Evolutionary conservation across 2,797 vertebrate genomes (phyloP).

Genomic region (Pelodytes ibericus): DNA sequence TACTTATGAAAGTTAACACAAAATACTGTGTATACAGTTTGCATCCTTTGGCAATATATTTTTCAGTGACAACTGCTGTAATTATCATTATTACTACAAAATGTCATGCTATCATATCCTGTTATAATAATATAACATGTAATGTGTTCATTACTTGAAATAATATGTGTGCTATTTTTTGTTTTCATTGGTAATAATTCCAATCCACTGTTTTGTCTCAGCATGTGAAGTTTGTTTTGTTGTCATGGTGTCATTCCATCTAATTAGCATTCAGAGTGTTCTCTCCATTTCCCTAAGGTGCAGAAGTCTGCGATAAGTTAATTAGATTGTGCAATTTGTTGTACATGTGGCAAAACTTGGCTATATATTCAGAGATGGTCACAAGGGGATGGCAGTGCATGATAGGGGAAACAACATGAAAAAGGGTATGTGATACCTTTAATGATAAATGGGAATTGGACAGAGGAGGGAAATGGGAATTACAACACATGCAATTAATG

Average conservation of each 20-base stretch:
- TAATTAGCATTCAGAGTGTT: slow-evolving; percentile 7
- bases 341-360: slow-evolving; percentile 8
- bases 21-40: too few species aligned
- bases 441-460: not conserved
- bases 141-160: too few species aligned
- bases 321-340: not conserved
- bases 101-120: not conserved
- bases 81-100: not conserved
- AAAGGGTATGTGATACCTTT: not conserved
- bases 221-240: not conserved
- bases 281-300: not conserved
- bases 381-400: not conserved
- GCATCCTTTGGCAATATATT: too few species aligned
- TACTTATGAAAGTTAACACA: too few species aligned
- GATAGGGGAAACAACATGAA: not conserved
- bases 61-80: too few species aligned
- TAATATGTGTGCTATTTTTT: not conserved
- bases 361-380: not conserved
- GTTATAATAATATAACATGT: not conserved
- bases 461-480: not conserved
- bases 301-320: slow-evolving; percentile 2
- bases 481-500: not conserved
- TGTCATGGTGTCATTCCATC: slow-evolving; percentile 6
- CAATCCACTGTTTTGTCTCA: not conserved
- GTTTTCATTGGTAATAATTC: not conserved